Evolutionary conservation across 2,888 invertebrate species (phyloP).

Genomic region (Andrena camellia): DNA sequence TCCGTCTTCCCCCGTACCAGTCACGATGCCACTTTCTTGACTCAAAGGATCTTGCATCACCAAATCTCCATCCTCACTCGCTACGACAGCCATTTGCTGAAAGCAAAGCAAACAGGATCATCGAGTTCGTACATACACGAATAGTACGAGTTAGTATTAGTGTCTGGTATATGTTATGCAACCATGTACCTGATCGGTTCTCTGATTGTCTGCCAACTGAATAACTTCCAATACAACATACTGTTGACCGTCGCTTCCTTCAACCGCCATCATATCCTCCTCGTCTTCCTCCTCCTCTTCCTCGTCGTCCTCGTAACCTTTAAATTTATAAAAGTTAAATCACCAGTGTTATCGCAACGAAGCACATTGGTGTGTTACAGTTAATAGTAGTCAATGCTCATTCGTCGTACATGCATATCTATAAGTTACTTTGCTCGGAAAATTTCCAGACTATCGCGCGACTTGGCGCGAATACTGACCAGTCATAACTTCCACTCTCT

Average conservation of each 20-base stretch:
- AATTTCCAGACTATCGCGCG: not conserved
- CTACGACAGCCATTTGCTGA: constrained; percentile 85
- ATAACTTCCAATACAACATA: constrained; percentile 97
- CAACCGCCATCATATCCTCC: constrained; percentile 89
- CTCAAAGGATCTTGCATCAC: constrained; percentile 83
- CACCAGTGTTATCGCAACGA: constrained; percentile 77
- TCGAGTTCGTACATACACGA: not conserved
- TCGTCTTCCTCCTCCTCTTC: constrained; percentile 86
- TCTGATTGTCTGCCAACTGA: constrained; percentile 90
- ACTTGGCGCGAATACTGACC: constrained; percentile 71
- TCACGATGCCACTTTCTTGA: constrained; percentile 85
- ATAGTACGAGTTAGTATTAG: not conserved
- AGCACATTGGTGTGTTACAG: constrained; percentile 71
- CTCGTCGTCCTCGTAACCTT: constrained; percentile 79
- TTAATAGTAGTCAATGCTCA: constrained; percentile 79
- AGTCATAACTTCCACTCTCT: constrained; percentile 84
- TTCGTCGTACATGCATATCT: constrained; percentile 41
- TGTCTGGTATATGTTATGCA: not conserved
- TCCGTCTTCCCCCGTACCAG: constrained; percentile 83
- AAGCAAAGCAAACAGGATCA: constrained; percentile 10
- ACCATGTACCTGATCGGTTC: constrained; percentile 86
- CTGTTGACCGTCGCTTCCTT: constrained; percentile 92
- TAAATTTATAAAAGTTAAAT: constrained; percentile 83
- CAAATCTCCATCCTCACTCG: constrained; percentile 85
- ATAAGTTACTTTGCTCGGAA: constrained; percentile 4